phyloP scores from a whole-genome alignment of 2,888 invertebrate species.

The Spodoptera exigua region DNA sequence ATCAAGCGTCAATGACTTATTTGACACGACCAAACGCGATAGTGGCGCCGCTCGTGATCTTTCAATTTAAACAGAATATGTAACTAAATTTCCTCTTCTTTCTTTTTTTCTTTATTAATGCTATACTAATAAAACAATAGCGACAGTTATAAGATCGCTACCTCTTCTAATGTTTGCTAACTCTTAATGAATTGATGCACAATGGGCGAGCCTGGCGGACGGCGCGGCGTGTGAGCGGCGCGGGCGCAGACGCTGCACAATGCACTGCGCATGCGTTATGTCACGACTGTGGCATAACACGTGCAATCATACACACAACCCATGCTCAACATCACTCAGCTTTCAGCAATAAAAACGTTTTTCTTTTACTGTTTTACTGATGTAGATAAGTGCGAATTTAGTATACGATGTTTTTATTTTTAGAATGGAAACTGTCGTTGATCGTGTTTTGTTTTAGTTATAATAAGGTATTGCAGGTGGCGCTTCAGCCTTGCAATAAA shows the following conservation, averaged over 20 bases:
- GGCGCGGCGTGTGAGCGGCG: slow-evolving; percentile 56
- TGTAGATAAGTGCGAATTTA: background rate
- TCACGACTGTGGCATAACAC: slow-evolving; percentile 71
- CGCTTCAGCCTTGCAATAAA: too few species aligned
- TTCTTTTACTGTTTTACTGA: slow-evolving; percentile 1
- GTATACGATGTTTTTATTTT: too few species aligned
- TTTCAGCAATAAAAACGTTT: slow-evolving; percentile 28
- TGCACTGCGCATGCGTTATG: slow-evolving; percentile 66
- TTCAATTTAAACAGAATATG: too few species aligned
- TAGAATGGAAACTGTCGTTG: too few species aligned
- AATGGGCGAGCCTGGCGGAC: slow-evolving; percentile 57
- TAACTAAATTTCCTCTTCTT: too few species aligned
- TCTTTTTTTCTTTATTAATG: too few species aligned
- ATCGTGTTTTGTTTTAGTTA: too few species aligned
- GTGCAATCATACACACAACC: slow-evolving; percentile 50
- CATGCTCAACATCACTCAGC: slow-evolving; percentile 46
- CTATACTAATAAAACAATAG: background rate
- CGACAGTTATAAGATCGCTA: slow-evolving; percentile 27
- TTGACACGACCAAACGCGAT: too few species aligned
- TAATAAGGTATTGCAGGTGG: too few species aligned
- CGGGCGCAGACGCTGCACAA: slow-evolving; percentile 61
- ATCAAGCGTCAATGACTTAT: too few species aligned
- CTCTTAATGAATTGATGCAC: slow-evolving; percentile 69
- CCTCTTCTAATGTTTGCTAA: slow-evolving; percentile 30
- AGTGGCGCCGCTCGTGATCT: too few species aligned